Conservation (phyloP, 2,888 invertebrate genomes). For the Macaria notata region DNA sequence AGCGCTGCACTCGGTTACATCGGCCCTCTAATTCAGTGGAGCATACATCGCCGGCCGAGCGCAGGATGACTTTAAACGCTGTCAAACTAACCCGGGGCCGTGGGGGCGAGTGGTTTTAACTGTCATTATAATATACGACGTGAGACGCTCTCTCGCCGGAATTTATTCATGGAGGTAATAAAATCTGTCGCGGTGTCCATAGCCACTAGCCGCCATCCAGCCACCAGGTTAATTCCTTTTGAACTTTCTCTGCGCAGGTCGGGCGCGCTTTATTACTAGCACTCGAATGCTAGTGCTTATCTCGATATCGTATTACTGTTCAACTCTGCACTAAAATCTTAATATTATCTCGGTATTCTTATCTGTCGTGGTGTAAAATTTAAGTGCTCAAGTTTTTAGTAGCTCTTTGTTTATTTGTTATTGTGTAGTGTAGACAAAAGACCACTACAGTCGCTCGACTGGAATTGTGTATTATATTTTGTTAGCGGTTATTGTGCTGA, state of each 20-base stretch:
- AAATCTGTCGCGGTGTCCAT: slow-evolving; percentile 68
- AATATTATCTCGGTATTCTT: not conserved
- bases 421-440: too few species aligned
- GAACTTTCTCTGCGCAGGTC: slow-evolving; percentile 48
- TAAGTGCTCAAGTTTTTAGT: too few species aligned
- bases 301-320: slow-evolving; percentile 13
- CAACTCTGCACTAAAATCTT: slow-evolving; percentile 1
- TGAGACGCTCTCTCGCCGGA: slow-evolving; percentile 57
- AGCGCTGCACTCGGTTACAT: slow-evolving; percentile 12
- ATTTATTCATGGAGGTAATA: slow-evolving; percentile 78
- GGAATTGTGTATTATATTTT: too few species aligned
- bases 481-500: too few species aligned
- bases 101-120: slow-evolving; percentile 55
- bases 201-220: slow-evolving; percentile 16
- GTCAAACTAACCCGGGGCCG: slow-evolving; percentile 47
- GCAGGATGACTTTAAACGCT: slow-evolving; percentile 43
- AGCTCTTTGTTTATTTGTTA: too few species aligned
- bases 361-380: not conserved
- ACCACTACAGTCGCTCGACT: too few species aligned
- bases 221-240: slow-evolving; percentile 62
- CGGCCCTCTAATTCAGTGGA: slow-evolving; percentile 8
- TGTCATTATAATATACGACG: slow-evolving; percentile 68
- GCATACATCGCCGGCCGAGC: slow-evolving; percentile 45
- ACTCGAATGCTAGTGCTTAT: slow-evolving; percentile 17
- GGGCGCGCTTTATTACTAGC: slow-evolving; percentile 32